Evolutionary conservation across 1,140 invertebrate genomes (phyloP).

Genomic region (Elysia chlorotica): DNA sequence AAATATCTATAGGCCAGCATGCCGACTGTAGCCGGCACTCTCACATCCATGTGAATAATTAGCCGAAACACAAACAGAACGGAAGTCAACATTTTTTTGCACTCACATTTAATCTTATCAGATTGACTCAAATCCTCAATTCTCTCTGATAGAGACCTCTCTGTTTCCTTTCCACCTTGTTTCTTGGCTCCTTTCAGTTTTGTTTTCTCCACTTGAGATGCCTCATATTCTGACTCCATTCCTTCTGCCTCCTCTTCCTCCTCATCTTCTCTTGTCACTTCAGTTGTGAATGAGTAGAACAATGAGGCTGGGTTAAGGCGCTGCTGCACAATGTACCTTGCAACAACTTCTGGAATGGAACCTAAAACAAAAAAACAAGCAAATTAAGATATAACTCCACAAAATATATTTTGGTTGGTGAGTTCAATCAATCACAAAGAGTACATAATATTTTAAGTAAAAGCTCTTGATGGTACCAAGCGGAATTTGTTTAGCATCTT

Average conservation of each 20-base stretch:
- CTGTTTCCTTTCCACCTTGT: slow-evolving; percentile 5
- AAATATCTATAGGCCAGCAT: background rate
- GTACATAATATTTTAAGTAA: too few species aligned
- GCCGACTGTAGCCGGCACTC: background rate
- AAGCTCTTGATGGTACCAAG: too few species aligned
- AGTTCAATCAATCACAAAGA: too few species aligned
- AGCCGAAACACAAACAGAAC: background rate
- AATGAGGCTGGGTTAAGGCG: slow-evolving; percentile 45
- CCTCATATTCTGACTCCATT: background rate
- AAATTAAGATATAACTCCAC: too few species aligned
- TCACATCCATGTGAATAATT: background rate
- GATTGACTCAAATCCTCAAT: slow-evolving; percentile 1
- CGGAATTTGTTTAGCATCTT: too few species aligned
- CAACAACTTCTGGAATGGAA: slow-evolving; percentile 52
- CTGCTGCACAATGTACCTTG: slow-evolving; percentile 43
- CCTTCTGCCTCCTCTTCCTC: background rate
- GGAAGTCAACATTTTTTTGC: background rate
- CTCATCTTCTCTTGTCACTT: background rate
- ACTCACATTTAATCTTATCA: slow-evolving; percentile 18
- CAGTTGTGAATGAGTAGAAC: slow-evolving; percentile 23
- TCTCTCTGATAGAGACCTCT: slow-evolving; percentile 19
- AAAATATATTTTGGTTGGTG: too few species aligned
- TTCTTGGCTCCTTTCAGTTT: background rate
- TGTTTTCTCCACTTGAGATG: background rate
- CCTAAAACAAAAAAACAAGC: too few species aligned